These are phyloP conservation scores for Holacanthella duospinosa DNA, from an alignment of 2,888 invertebrate species.

Conservation along the genomic window DNA sequence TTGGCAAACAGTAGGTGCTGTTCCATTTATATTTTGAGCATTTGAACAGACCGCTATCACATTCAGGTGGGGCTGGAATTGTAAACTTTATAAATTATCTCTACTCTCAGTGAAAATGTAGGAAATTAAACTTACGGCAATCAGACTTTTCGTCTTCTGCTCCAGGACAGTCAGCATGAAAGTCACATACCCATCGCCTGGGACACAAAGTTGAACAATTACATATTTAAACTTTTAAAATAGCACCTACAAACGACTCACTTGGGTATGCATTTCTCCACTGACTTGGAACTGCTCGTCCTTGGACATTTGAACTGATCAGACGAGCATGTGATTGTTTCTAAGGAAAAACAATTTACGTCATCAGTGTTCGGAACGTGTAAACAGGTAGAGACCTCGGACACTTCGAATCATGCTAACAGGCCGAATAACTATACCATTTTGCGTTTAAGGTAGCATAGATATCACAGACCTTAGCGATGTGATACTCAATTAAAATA, in stretches of 20 bases:
- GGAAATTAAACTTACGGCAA: constrained; percentile 63
- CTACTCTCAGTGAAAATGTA: not conserved
- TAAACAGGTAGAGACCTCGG: no score
- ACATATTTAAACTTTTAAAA: constrained; percentile 54
- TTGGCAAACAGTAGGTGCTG: constrained; percentile 88
- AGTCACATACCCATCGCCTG: constrained; percentile 44
- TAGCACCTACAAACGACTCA: no score
- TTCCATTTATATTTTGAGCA: constrained; percentile 92
- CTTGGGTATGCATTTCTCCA: constrained; percentile 71
- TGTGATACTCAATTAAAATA: no score
- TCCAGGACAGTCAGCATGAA: constrained; percentile 45
- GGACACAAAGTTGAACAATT: not conserved
- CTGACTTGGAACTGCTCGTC: constrained; percentile 43
- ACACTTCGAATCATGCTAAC: no score
- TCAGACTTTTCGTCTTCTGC: constrained; percentile 65
- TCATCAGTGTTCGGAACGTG: not conserved
- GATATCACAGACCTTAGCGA: no score
- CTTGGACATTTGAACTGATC: constrained; percentile 42
- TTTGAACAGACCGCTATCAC: constrained; percentile 74
- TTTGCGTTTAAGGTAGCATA: no score
- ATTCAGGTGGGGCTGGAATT: constrained; percentile 80
- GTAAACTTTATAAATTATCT: constrained; percentile 11
- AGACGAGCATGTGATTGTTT: constrained; percentile 32
- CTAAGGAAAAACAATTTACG: constrained; percentile 9
- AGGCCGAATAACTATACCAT: no score